Conservation (phyloP, 2,888 invertebrate species). For the Stenichneumon culpator region DNA sequence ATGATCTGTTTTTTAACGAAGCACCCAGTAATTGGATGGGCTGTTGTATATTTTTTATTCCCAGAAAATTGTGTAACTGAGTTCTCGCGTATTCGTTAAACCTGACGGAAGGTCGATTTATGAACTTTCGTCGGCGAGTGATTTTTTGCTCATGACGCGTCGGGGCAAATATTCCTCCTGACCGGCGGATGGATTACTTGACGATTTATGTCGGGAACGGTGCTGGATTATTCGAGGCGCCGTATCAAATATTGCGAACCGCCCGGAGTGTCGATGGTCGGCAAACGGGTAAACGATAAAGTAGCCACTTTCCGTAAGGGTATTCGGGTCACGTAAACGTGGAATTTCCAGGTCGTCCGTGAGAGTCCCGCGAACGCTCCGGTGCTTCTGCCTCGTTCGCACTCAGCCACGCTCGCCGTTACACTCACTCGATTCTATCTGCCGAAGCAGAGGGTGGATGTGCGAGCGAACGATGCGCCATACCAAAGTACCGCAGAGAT, state of each 20-base stretch:
- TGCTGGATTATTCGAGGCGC: slow-evolving; percentile 57
- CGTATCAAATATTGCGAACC: slow-evolving; percentile 51
- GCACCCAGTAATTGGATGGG: background rate
- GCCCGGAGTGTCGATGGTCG: slow-evolving; percentile 60
- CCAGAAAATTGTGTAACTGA: background rate
- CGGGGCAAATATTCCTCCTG: background rate
- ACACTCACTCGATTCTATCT: slow-evolving; percentile 21
- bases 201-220: slow-evolving; percentile 47
- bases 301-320: slow-evolving; percentile 63
- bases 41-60: background rate
- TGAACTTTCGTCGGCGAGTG: background rate
- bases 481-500: slow-evolving; percentile 14
- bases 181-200: slow-evolving; percentile 31
- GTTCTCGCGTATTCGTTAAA: background rate
- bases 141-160: slow-evolving; percentile 2
- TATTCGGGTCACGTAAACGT: slow-evolving; percentile 73
- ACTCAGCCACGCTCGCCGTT: slow-evolving; percentile 27
- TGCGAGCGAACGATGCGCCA: slow-evolving; percentile 1
- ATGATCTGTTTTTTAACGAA: background rate
- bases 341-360: slow-evolving; percentile 69
- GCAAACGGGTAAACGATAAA: slow-evolving; percentile 72
- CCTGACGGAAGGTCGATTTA: background rate
- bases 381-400: slow-evolving; percentile 32
- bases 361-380: slow-evolving; percentile 52
- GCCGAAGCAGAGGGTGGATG: slow-evolving; percentile 38